phyloP scores from a whole-genome alignment of 35 echinoderm and acorn worm genomes.

The Heliocidaris erythrogramma region DNA sequence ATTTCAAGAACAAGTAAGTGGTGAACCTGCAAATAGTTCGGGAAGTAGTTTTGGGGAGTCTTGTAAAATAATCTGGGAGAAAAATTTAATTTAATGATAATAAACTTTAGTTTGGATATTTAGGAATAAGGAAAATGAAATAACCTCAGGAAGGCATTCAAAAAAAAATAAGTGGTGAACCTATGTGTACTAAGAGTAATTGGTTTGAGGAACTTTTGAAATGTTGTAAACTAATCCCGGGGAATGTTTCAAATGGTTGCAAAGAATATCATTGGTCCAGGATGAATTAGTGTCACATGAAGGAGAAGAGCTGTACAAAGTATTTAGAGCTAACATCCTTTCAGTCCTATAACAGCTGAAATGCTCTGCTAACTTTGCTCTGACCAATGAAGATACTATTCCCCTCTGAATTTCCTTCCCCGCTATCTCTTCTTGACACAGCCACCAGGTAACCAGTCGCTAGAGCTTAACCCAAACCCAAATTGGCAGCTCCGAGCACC shows the following conservation, averaged over 20 bases:
- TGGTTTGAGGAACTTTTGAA: too few relatives aligned
- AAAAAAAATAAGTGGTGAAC: too few relatives aligned
- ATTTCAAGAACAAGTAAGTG: too few relatives aligned
- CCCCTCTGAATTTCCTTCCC: neutral
- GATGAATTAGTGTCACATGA: neutral
- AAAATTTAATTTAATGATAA: too few relatives aligned
- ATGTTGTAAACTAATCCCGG: neutral
- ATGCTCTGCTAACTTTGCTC: neutral
- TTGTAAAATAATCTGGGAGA: too few relatives aligned
- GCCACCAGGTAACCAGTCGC: neutral
- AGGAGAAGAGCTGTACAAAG: neutral
- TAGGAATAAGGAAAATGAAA: too few relatives aligned
- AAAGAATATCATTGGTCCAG: neutral
- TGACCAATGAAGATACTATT: constrained; percentile 4
- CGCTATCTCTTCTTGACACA: constrained; percentile 6
- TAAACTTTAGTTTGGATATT: too few relatives aligned
- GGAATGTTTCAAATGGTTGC: neutral
- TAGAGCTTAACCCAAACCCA: constrained; percentile 2
- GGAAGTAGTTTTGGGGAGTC: too few relatives aligned
- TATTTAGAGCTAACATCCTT: constrained; percentile 10
- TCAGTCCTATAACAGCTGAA: neutral
- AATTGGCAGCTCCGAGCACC: constrained; percentile 14
- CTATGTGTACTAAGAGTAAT: too few relatives aligned
- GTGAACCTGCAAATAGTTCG: too few relatives aligned
- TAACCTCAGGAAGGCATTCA: too few relatives aligned